Base-by-base conservation (phyloP, 2,888 invertebrate species). In the Muschampia plurimacula region DNA sequence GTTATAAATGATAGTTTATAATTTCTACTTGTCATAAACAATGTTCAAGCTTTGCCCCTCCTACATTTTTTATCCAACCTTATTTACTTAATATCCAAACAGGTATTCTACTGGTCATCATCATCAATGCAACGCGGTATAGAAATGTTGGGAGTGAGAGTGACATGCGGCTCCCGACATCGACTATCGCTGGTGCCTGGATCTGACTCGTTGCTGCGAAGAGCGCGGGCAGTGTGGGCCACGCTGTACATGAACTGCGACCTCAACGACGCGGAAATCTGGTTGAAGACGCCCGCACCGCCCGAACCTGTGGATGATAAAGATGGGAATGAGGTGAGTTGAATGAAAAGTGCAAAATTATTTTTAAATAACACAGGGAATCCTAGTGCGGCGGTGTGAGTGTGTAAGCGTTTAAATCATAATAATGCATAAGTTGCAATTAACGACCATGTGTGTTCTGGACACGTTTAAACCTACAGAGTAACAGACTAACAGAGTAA, bases 31-130 rank as follows among this genome's bases (percentile, higher is more conserved):
- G 22, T 0, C 1, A 22, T 22, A 22, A 22, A 22, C 22, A 22
- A 22, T 22, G 22, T 22, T 22, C 1, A 22, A 22, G 22, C 22
- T 22, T 22, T 22, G 22, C 22, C 22, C 22, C 22, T 22, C 22
- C 22, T 22, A 22, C 22, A 22, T 22, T 22, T 22, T 22, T 22
- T 22, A 22, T 22, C 22, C 22, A 22, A 22, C 15, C 8, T 8
- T n/a, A 5, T 52, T 2, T 52, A 52, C 8, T 15, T 52, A 13
- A 15, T 15, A 15, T 5, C 52, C 52, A 39, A 44, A n/a, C 75
- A 95, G 93, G 96, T 98, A 9, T 97, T 97, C 86, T 99, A 99
- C 92, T 99, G 99, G 99, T 99, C 99, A 96, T 99, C 99, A 0
- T 99, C 98, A 80, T 98, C 99, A 0, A 97, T 98, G 95, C 98